Evolutionary conservation across 2,888 invertebrate genomes (phyloP).

Genomic region (Leucoptera coffeella): DNA sequence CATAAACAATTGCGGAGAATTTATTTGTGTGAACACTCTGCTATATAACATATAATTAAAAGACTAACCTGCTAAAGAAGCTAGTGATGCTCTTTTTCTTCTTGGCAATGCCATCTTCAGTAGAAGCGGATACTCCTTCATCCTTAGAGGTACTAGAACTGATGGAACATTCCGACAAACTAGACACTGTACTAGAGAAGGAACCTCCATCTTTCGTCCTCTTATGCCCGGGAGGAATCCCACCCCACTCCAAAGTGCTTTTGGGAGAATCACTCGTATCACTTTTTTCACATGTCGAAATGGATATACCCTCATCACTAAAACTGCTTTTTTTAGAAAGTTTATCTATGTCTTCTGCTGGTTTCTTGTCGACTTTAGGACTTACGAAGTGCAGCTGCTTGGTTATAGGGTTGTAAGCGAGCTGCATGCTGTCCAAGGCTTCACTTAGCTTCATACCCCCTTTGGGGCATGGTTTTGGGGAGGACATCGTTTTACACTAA

Average conservation of each 20-base stretch:
- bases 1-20: no score
- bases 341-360: constrained; percentile 33
- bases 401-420: constrained; percentile 69
- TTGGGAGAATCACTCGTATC: constrained; percentile 47
- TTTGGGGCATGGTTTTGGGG: constrained; percentile 32
- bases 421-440: constrained; percentile 65
- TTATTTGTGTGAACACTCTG: no score
- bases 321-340: constrained; percentile 45
- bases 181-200: constrained; percentile 64
- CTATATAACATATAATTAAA: no score
- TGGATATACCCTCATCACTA: constrained; percentile 45
- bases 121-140: constrained; percentile 24
- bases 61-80: constrained; percentile 57
- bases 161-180: constrained; percentile 64
- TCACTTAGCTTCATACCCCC: constrained; percentile 59
- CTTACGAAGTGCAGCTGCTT: constrained; percentile 63
- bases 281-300: constrained; percentile 46
- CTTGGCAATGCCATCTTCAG: constrained; percentile 31
- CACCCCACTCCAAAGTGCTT: constrained; percentile 43
- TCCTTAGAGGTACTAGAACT: constrained; percentile 54
- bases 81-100: constrained; percentile 57
- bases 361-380: constrained; percentile 10
- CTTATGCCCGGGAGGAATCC: constrained; percentile 39
- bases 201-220: constrained; percentile 56
- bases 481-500: no score